Percentiles rank a stretch among this genome's conserved stretches.
phyloP scores from a whole-genome alignment of 2,113 vertebrate species.

The Cottus gobio region DNA sequence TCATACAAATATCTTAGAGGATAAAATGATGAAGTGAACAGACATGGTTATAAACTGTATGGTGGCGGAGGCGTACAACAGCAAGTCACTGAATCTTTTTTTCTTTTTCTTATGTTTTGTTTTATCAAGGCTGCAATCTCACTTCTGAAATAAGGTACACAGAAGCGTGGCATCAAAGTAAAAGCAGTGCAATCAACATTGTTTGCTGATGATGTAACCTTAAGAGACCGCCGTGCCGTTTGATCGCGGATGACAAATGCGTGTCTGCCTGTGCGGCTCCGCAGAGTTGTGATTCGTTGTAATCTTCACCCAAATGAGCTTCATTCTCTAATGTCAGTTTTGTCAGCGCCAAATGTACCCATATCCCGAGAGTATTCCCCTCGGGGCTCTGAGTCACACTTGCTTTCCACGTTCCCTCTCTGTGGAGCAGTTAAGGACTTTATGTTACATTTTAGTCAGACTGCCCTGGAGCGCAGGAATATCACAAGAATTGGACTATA shows the following conservation, averaged over 20 bases:
- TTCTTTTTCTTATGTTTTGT: too few relatives aligned
- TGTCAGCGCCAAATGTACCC: slow-evolving; percentile 43
- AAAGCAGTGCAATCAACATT: slow-evolving; percentile 2
- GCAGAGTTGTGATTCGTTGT: background rate
- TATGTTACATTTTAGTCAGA: slow-evolving; percentile 32
- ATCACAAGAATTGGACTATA: background rate
- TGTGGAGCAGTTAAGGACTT: slow-evolving; percentile 31
- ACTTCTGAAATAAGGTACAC: slow-evolving; percentile 7
- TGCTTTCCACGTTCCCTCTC: slow-evolving; percentile 32
- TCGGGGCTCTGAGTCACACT: slow-evolving; percentile 37
- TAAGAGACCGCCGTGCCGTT: slow-evolving; percentile 9
- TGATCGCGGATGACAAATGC: slow-evolving; percentile 27
- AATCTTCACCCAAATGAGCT: slow-evolving; percentile 48
- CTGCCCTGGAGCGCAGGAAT: slow-evolving; percentile 6
- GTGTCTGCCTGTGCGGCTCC: slow-evolving; percentile 8
- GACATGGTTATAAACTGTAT: background rate
- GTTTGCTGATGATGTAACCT: slow-evolving; percentile 28
- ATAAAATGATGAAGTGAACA: background rate
- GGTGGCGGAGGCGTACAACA: too few relatives aligned
- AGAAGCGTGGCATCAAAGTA: background rate
- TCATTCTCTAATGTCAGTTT: slow-evolving; percentile 38
- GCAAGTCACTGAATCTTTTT: background rate
- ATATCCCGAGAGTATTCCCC: slow-evolving; percentile 18
- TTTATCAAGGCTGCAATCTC: background rate
- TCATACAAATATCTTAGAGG: background rate